Evolutionary conservation across 2,797 vertebrate genomes (phyloP).

Genomic region (Gastrophryne carolinensis): DNA sequence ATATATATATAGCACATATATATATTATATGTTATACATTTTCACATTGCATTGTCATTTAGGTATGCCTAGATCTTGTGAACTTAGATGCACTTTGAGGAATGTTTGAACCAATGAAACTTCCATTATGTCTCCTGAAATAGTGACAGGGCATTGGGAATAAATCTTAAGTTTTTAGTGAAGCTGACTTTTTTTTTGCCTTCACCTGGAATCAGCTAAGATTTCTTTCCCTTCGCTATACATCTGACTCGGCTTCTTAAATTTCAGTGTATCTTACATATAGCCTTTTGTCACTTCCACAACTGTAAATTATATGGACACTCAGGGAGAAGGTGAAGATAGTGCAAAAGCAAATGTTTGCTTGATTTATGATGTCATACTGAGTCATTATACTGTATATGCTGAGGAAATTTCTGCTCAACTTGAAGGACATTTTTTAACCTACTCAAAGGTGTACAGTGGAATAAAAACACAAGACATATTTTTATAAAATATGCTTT

Average conservation of each 20-base stretch:
- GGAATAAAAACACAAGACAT: too few relatives aligned
- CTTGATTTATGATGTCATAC: background rate
- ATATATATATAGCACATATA: too few relatives aligned
- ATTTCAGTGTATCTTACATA: slow-evolving; percentile 15
- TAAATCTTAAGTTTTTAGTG: background rate
- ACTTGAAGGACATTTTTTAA: too few relatives aligned
- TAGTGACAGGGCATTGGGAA: background rate
- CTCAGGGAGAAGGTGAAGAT: background rate
- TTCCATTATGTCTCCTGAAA: too few relatives aligned
- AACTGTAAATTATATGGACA: slow-evolving; percentile 2
- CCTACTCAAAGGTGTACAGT: too few relatives aligned
- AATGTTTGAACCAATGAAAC: background rate
- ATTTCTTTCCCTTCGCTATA: slow-evolving; percentile 13
- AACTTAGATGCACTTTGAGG: slow-evolving; percentile 4
- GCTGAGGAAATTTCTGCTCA: too few relatives aligned
- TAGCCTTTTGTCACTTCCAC: slow-evolving; percentile 3
- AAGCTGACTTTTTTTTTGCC: background rate
- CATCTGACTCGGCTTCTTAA: slow-evolving; percentile 12
- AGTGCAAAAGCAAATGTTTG: background rate
- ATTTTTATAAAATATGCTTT: too few relatives aligned
- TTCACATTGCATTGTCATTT: too few relatives aligned
- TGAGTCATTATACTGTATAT: too few relatives aligned
- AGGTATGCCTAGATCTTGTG: background rate
- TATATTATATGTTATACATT: too few relatives aligned
- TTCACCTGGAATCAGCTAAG: slow-evolving; percentile 6